Percentiles rank a stretch among this genome's conserved stretches.
Conservation (phyloP, 1,140 invertebrate genomes). For the Leptonema lineaticorne region DNA sequence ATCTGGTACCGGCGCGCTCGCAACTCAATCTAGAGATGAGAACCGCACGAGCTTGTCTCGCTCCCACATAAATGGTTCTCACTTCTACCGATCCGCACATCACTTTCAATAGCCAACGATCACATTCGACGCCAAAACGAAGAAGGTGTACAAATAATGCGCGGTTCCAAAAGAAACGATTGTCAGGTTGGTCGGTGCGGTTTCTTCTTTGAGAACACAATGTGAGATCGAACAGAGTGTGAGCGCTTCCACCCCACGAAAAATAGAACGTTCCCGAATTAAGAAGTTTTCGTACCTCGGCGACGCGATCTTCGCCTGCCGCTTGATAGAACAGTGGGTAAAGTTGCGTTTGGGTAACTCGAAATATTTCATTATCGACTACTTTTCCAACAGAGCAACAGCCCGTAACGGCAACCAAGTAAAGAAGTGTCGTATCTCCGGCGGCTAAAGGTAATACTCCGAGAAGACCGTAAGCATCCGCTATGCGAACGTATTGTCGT, state of each 20-base stretch:
- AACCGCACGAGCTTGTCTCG: constrained; percentile 88
- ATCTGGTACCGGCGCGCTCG: constrained; percentile 93
- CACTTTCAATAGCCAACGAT: constrained; percentile 85
- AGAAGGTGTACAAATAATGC: constrained; percentile 91
- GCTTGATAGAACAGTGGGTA: constrained; percentile 81
- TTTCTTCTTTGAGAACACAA: constrained; percentile 86
- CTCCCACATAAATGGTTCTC: constrained; percentile 91
- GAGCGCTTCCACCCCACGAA: constrained; percentile 62
- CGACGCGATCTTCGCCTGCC: constrained; percentile 69
- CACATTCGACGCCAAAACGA: constrained; percentile 84
- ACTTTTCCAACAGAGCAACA: constrained; percentile 95
- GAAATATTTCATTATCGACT: constrained; percentile 88
- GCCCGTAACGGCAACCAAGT: constrained; percentile 90
- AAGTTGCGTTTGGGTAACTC: constrained; percentile 89
- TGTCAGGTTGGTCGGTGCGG: constrained; percentile 80
- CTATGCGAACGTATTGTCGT: constrained; percentile 82
- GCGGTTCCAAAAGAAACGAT: constrained; percentile 96
- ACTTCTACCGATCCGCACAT: constrained; percentile 97
- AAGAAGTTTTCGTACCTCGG: constrained; percentile 82
- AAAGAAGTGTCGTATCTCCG: constrained; percentile 80
- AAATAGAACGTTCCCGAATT: constrained; percentile 98
- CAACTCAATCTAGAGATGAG: constrained; percentile 95
- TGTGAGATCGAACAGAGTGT: constrained; percentile 78
- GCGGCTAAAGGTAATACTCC: constrained; percentile 86
- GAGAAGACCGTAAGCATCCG: constrained; percentile 91